Percentiles rank a stretch among this genome's conserved stretches.
phyloP scores from a whole-genome alignment of 2,113 vertebrate species.

The Micronycteris hirsuta region DNA sequence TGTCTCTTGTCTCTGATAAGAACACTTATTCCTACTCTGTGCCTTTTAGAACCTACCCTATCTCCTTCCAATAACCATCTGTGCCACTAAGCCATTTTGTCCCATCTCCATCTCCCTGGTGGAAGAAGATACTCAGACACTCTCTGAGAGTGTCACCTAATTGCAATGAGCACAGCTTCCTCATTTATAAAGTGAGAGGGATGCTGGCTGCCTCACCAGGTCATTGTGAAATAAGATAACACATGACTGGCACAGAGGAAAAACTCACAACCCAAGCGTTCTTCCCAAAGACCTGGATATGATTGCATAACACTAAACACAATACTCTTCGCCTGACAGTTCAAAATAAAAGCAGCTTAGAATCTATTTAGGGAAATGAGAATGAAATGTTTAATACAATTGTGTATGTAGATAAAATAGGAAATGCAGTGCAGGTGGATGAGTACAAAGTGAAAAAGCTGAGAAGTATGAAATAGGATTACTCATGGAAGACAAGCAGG shows the following conservation, averaged over 20 bases:
- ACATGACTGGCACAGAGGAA: background rate
- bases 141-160: background rate
- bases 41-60: background rate
- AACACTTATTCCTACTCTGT: background rate
- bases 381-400: background rate
- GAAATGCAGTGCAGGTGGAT: background rate
- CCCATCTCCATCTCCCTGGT: background rate
- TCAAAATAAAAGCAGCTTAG: background rate
- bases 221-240: background rate
- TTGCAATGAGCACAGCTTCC: background rate
- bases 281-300: background rate
- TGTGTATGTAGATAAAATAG: background rate
- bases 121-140: background rate
- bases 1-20: background rate
- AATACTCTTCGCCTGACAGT: background rate
- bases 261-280: background rate
- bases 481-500: background rate
- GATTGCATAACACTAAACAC: background rate
- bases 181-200: background rate
- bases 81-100: background rate
- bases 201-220: background rate
- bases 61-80: accelerated
- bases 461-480: background rate
- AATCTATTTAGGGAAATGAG: background rate
- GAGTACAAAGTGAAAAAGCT: background rate